These are phyloP conservation scores for Karalla daura DNA, from an alignment of 2,797 vertebrate genomes.

Conservation along the genomic window DNA sequence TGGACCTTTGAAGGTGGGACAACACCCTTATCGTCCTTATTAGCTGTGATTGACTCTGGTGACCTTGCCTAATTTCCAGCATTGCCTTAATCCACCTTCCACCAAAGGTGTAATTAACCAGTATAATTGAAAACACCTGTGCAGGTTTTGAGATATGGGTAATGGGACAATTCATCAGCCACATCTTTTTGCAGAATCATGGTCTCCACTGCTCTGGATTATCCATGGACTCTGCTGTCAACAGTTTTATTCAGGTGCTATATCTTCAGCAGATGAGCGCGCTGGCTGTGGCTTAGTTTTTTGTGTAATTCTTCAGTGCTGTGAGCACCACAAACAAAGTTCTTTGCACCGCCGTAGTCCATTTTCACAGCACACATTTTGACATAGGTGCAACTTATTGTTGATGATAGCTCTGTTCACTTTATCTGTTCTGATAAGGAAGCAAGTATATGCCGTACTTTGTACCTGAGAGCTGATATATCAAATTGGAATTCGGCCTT, in stretches of 20 bases:
- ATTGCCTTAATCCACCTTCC: neutral
- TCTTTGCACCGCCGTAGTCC: neutral
- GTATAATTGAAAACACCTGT: slow-evolving; percentile 6
- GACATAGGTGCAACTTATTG: neutral
- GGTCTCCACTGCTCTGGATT: neutral
- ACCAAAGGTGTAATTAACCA: slow-evolving; percentile 2
- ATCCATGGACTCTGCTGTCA: neutral
- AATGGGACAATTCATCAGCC: neutral
- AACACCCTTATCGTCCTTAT: neutral
- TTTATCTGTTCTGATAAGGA: too few relatives aligned
- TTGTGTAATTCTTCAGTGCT: neutral
- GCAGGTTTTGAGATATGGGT: neutral
- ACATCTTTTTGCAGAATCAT: neutral
- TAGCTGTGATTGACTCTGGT: neutral
- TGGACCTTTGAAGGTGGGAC: neutral
- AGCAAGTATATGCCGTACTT: too few relatives aligned
- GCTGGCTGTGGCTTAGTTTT: too few relatives aligned
- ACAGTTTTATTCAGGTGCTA: neutral
- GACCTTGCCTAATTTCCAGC: neutral
- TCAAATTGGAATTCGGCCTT: neutral
- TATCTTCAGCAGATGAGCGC: too few relatives aligned
- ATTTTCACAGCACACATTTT: slow-evolving; percentile 2
- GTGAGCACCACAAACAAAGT: too few relatives aligned
- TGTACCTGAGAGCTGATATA: too few relatives aligned
- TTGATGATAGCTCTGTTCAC: neutral